Base-by-base conservation (phyloP, 2,113 vertebrate genomes). In the Hydrolagus affinis region DNA sequence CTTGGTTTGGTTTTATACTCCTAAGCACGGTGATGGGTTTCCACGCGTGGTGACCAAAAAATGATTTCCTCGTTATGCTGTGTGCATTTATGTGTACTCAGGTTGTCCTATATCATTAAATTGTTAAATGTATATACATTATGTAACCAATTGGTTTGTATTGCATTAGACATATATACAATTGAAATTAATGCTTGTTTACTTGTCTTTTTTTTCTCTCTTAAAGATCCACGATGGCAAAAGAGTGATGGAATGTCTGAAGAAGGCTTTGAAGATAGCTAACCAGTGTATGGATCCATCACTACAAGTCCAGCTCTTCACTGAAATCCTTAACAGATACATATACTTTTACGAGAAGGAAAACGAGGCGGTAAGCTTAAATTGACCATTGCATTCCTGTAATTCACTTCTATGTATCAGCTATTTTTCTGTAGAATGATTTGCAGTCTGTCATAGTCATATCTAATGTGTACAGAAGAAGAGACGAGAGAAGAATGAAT, bases 281-380 rank as follows among this genome's bases (percentile, higher is more conserved):
- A 99, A 99, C 89, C 98, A 99, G 91, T 99, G 98, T 90, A 99
- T 99, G 97, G 98, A 99, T 87, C 96, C 96, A 0, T 98, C 98
- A 25, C 92, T 99, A 88, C 98, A 99, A 91, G 97, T 99, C 28
- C 98, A 99, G 28, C 97, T 99, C 85, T 99, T 99, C 93, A 98
- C 97, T 88, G 97, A 99, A 92, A 99, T 99, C 90, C 96, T 99
- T 88, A 99, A 99, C 92, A 93, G 97, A 96, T 99, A 99, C 11
- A 95, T 99, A 90, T 98, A 97, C 91, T 99, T 99, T 92, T 99
- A 99, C 32, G 97, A 98, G 90, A 93, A 98, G 69, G 97, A 98
- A 90, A 99, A 98, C n/a, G 98, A 99, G 59, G 96, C 95, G 91
- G 97, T 99, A 92, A 90, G 92, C 15, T 64, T 72, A 21, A 62